Conservation (phyloP, 2,888 invertebrate genomes). For the Drosophila mimica region DNA sequence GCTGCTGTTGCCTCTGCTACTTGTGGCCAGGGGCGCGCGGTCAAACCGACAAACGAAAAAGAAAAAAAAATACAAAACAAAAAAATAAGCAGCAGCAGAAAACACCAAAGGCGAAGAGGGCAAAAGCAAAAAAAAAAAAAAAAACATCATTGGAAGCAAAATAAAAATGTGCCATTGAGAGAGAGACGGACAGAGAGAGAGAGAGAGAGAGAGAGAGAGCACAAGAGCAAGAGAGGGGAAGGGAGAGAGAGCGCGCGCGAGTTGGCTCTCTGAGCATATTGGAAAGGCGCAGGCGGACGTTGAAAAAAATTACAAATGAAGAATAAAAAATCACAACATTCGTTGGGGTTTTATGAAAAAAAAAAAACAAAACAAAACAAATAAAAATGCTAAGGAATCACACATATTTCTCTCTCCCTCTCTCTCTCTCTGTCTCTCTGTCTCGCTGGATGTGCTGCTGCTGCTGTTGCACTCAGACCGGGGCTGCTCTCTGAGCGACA, state of each 20-base stretch:
- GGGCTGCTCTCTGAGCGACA: constrained; percentile 6
- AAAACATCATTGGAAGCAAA: constrained; percentile 54
- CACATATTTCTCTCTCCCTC: constrained; percentile 25
- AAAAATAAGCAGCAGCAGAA: constrained; percentile 18
- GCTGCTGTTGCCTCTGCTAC: constrained; percentile 51
- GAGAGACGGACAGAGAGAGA: constrained; percentile 1
- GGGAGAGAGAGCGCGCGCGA: constrained; percentile 29
- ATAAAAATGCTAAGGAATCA: constrained; percentile 52
- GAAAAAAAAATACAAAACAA: constrained; percentile 34
- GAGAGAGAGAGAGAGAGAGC: neutral
- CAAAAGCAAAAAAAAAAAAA: constrained; percentile 43
- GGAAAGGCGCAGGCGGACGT: constrained; percentile 64
- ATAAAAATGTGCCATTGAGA: constrained; percentile 63
- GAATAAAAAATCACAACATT: constrained; percentile 21
- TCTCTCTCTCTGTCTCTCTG: neutral
- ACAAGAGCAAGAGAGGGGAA: neutral
- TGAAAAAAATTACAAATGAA: constrained; percentile 39
- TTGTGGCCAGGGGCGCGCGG: constrained; percentile 73
- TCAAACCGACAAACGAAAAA: constrained; percentile 57
- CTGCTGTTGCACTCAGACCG: constrained; percentile 11
- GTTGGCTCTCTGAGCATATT: constrained; percentile 51
- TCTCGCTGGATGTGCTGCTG: constrained; percentile 3
- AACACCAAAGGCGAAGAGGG: constrained; percentile 45
- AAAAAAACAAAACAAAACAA: constrained; percentile 22
- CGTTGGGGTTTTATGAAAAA: constrained; percentile 41